Percentiles rank a stretch among this genome's conserved stretches.
Conservation (phyloP, 2,888 invertebrate genomes). For the Sepioteuthis lessoniana region DNA sequence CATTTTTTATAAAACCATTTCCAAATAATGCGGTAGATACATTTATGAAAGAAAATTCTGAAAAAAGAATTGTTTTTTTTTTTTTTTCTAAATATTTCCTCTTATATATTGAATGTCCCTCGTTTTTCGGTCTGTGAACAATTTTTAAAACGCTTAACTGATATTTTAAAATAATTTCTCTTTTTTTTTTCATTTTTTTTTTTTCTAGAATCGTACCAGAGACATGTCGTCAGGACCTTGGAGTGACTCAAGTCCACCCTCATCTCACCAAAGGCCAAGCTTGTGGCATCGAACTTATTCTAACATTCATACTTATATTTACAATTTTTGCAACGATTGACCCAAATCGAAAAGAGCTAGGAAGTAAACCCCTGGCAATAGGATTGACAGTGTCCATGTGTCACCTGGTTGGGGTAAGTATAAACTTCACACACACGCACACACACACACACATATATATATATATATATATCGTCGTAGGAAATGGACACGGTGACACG, state of each 20-base stretch:
- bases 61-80: too few species aligned
- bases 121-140: too few species aligned
- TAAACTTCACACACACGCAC: too few species aligned
- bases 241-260: slow-evolving; percentile 50
- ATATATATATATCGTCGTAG: too few species aligned
- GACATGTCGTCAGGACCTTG: slow-evolving; percentile 51
- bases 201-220: slow-evolving; percentile 52
- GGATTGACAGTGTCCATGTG: slow-evolving; percentile 52
- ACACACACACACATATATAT: too few species aligned
- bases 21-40: too few species aligned
- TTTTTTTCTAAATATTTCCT: too few species aligned
- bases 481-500: too few species aligned
- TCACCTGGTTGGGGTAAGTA: slow-evolving; percentile 53
- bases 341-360: slow-evolving; percentile 52
- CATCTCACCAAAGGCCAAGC: slow-evolving; percentile 50
- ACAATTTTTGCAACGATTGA: slow-evolving; percentile 53
- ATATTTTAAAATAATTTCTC: neutral
- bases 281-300: slow-evolving; percentile 51
- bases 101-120: too few species aligned
- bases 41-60: too few species aligned
- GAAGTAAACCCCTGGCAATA: slow-evolving; percentile 53
- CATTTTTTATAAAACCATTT: too few species aligned
- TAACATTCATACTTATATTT: slow-evolving; percentile 53
- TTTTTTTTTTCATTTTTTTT: neutral
- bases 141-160: too few species aligned